Evolutionary conservation across 2,113 vertebrate species (phyloP), one percentile per base, ranked within the genome.

Genomic region (Rallus limicola): DNA sequence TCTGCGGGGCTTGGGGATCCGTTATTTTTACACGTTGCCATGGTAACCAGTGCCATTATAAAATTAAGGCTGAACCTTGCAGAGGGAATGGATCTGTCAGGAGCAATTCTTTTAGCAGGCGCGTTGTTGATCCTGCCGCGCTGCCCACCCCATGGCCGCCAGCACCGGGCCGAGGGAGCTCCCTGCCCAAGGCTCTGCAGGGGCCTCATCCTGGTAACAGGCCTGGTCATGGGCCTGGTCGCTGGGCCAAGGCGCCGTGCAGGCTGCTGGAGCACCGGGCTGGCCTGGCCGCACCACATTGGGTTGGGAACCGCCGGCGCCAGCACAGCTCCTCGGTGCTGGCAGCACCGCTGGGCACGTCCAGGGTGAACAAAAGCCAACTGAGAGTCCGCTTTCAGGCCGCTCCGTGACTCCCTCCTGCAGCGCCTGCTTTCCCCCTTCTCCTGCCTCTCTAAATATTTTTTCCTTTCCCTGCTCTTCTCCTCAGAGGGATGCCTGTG

Each of bases 1-100:
- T 87, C 97, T 78, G 95, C 97, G 83, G 64, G 96, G 97, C 98
- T 97, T 64, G 80, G 94, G 95, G 97, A 95, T 95, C 82, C 77
- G 96, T 97, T 97, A 97, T 98, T 97, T 98, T 97, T 96, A 93
- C 94, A 36, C 89, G 98, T 98, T 98, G 98, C 98, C 97, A 98
- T 98, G 93, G 98, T 94, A 97, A 98, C 98, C 62, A 83, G 95
- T 97, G 87, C 97, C 95, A 86, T 97, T 97, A 97, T 95, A 96
- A 98, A 98, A 98, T 98, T 96, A 97, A 97, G 98, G 95, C 97
- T 88, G 97, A 98, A 96, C 97, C 97, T 91, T 74, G 97, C 81
- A 64, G 97, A 97, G 97, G 97, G 93, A 97, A 97, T 72, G 97
- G 97, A 77, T 96, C 97, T 97, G 97, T 96, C 97, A 96, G 96